These are phyloP conservation scores for Corythaeola cristata DNA, from an alignment of 2,113 vertebrate species.

Conservation along the genomic window DNA sequence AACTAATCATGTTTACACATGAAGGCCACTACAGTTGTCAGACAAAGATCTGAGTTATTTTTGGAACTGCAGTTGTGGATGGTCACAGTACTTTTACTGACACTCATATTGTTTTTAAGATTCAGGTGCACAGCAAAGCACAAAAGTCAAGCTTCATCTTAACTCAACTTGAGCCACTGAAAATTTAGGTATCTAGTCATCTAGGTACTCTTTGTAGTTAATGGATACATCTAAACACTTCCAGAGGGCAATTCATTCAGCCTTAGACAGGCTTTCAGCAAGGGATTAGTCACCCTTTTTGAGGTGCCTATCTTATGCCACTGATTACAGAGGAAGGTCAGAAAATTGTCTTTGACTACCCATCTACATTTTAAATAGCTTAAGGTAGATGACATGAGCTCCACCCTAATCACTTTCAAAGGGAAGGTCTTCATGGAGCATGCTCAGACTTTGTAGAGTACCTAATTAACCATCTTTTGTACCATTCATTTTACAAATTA, in stretches of 20 bases:
- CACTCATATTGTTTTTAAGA: not conserved
- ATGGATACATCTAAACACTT: constrained; percentile 52
- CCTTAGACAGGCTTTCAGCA: constrained; percentile 18
- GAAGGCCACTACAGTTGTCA: not conserved
- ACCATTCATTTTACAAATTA: constrained; percentile 38
- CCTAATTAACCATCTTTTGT: not conserved
- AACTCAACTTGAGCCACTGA: not conserved
- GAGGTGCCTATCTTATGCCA: constrained; percentile 47
- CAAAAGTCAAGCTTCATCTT: not conserved
- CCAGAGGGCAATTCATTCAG: constrained; percentile 45
- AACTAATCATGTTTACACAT: not conserved
- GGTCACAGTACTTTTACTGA: not conserved
- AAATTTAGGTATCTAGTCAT: constrained; percentile 32
- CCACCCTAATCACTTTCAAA: constrained; percentile 46
- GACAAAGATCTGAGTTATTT: not conserved
- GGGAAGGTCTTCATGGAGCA: not conserved
- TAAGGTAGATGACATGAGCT: constrained; percentile 34
- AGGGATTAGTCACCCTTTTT: constrained; percentile 41
- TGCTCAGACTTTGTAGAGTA: not conserved
- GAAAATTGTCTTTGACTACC: constrained; percentile 45
- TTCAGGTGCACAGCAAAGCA: not conserved
- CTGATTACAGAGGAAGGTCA: constrained; percentile 62
- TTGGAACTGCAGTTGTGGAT: not conserved
- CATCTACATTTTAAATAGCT: constrained; percentile 52
- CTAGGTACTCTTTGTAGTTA: constrained; percentile 43